phyloP scores from a whole-genome alignment of 2,888 invertebrate genomes.

The Melipona bicolor region DNA sequence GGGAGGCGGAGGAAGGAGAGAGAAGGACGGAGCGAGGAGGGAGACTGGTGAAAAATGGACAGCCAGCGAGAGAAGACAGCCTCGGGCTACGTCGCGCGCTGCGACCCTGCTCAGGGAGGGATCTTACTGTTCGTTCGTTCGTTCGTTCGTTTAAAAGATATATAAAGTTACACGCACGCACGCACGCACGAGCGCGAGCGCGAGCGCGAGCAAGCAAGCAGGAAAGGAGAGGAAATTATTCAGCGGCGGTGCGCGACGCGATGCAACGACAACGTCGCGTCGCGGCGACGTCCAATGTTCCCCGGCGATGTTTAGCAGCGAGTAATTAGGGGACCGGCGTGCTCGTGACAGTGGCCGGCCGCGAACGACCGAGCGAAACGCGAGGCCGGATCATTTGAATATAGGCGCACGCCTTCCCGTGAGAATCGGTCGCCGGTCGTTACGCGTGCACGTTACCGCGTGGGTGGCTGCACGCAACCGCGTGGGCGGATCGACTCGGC shows the following conservation, averaged over 20 bases:
- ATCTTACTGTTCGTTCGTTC: constrained; percentile 51
- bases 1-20: constrained; percentile 8
- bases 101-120: constrained; percentile 80
- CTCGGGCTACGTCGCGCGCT: constrained; percentile 79
- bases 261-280: background rate
- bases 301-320: constrained; percentile 46
- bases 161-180: constrained; percentile 45
- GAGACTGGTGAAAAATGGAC: constrained; percentile 81
- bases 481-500: constrained; percentile 64
- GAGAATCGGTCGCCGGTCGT: constrained; percentile 68
- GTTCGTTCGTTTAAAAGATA: constrained; percentile 25
- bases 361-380: background rate
- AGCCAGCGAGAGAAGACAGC: constrained; percentile 80
- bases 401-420: constrained; percentile 68
- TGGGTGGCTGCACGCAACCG: constrained; percentile 69
- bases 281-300: background rate
- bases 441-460: constrained; percentile 65
- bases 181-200: background rate
- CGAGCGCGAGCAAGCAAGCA: constrained; percentile 5
- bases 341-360: constrained; percentile 26
- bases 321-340: constrained; percentile 53
- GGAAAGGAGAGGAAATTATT: constrained; percentile 42
- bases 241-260: background rate
- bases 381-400: constrained; percentile 56
- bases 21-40: constrained; percentile 36